Base-by-base conservation (phyloP, 1,140 invertebrate genomes). In the Penaeus indicus region DNA sequence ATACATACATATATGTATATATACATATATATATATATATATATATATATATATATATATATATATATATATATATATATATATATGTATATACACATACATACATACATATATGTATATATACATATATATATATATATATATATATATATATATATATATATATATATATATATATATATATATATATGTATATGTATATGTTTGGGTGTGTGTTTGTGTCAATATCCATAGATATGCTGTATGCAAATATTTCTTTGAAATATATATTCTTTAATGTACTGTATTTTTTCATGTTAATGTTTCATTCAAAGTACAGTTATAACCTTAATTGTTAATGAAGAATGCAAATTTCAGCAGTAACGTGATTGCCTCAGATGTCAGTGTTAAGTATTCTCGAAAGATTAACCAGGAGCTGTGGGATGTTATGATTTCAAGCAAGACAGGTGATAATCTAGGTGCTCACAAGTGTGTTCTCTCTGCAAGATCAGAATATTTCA, bases 401-500 rank as follows among this genome's bases (percentile, higher is more conserved):
- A 62, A 78, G n/a, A 84, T 16, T 13, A 38, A 78, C 60, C 87
- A 77, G 38, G 87, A 88, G 19, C 75, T 88, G 8, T 88, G 87
- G 87, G 87, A 88, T 84, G 87, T 88, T 4, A 88, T 47, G 64
- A 78, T 88, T 32, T 38, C 25, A 27, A 88, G 87, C 72, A 88
- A 79, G 61, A 78, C 11, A 67, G 87, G 87, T n/a, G 87, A 88
- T 32, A 27, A 47, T 32, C 42, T 88, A 16, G 82, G 87, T 18
- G 87, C 81, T 64, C 96, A 97, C 92, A 95, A 95, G 90, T 97
- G 96, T 92, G 93, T 97, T 67, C 92, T 97, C 32, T 94, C 94
- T 0, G 95, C 96, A 3, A 92, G 96, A 84, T 92, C 96, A 8
- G 96, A 97, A 78, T 97, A 96, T 92, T 97, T 97, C 92, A 93